phyloP scores from a whole-genome alignment of 2,888 invertebrate species.

The Xestia sexstrigata region DNA sequence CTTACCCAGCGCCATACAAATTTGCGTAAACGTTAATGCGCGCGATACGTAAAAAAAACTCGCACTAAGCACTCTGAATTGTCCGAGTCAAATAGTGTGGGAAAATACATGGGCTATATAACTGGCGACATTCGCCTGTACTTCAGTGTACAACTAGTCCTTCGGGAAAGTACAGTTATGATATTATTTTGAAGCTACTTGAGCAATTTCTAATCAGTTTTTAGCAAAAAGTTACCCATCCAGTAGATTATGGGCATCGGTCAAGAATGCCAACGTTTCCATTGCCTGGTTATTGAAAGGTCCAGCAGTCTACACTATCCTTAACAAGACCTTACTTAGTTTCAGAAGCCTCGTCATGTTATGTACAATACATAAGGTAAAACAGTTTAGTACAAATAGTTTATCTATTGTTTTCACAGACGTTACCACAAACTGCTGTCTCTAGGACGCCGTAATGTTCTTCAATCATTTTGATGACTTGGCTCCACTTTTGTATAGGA shows the following conservation, averaged over 20 bases:
- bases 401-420: constrained; percentile 36
- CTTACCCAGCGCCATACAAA: too few relatives aligned
- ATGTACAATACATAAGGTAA: constrained; percentile 3
- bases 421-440: constrained; percentile 18
- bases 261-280: background rate
- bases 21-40: too few relatives aligned
- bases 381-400: constrained; percentile 37
- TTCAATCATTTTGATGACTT: constrained; percentile 48
- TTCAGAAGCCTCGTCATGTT: background rate
- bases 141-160: background rate
- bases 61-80: too few relatives aligned
- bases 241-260: background rate
- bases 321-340: background rate
- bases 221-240: background rate
- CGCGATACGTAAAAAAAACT: too few relatives aligned
- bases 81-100: background rate
- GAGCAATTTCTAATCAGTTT: background rate
- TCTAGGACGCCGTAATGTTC: constrained; percentile 35
- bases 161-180: background rate
- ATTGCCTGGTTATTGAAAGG: background rate
- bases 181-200: background rate
- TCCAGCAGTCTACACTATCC: background rate
- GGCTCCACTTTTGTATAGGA: constrained; percentile 8
- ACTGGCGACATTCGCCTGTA: background rate
- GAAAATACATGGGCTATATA: background rate